These are phyloP conservation scores for Ceramica pisi DNA, from an alignment of 2,888 invertebrate genomes.

Conservation along the genomic window DNA sequence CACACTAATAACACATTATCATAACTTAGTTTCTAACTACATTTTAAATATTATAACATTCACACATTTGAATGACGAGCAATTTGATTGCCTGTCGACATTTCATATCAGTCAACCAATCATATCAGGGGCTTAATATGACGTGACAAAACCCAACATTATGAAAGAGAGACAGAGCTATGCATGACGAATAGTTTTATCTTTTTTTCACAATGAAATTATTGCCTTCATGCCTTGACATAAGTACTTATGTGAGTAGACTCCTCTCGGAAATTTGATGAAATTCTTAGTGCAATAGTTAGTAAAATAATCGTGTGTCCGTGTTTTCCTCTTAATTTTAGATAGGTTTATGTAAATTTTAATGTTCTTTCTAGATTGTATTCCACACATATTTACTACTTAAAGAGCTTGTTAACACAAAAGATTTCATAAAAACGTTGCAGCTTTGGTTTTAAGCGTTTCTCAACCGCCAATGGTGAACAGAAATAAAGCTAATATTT, in stretches of 20 bases:
- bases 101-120: constrained; percentile 19
- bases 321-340: constrained; percentile 47
- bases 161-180: not conserved
- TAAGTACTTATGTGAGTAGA: too few species aligned
- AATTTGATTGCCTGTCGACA: not conserved
- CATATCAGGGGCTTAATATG: not conserved
- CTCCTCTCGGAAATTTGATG: not conserved
- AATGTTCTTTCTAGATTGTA: constrained; percentile 41
- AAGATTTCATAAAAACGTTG: constrained; percentile 28
- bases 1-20: constrained; percentile 25
- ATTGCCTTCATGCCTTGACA: constrained; percentile 1
- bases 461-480: not conserved
- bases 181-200: not conserved
- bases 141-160: not conserved
- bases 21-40: constrained; percentile 45
- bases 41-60: not conserved
- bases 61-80: not conserved
- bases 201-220: not conserved
- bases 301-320: constrained; percentile 36
- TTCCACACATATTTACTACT: constrained; percentile 27
- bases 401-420: constrained; percentile 41
- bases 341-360: constrained; percentile 53
- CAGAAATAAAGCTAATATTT: constrained; percentile 17
- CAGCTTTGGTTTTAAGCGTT: constrained; percentile 24
- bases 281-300: constrained; percentile 57